Evolutionary conservation across 2,797 vertebrate species (phyloP).

Genomic region (Schizopygopsis malacanthus): DNA sequence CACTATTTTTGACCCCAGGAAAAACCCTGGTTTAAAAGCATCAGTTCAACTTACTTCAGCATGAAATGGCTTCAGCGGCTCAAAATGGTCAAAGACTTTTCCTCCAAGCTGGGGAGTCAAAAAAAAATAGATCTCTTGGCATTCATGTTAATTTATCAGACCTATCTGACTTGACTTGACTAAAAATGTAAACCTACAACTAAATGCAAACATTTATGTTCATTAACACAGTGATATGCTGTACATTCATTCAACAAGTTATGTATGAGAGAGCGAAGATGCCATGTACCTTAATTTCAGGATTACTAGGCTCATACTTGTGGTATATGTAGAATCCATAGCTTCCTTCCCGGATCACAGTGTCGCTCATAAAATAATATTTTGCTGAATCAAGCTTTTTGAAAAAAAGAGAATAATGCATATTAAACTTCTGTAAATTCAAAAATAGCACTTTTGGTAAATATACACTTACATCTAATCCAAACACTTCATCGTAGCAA

Average conservation of each 20-base stretch:
- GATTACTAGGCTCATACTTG: slow-evolving; percentile 32
- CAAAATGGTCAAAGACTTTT: not conserved
- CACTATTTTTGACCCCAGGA: not conserved
- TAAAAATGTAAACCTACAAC: not conserved
- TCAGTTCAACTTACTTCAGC: slow-evolving; percentile 19
- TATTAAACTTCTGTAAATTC: not conserved
- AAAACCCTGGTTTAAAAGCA: not conserved
- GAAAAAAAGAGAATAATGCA: not conserved
- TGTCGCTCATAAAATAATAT: not conserved
- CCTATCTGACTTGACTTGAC: not conserved
- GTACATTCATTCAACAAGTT: not conserved
- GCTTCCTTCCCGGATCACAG: slow-evolving; percentile 51
- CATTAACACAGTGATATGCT: not conserved
- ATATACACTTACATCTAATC: slow-evolving; percentile 65
- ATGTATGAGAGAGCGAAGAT: not conserved
- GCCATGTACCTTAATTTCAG: slow-evolving; percentile 59
- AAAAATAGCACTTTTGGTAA: not conserved
- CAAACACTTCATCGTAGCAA: slow-evolving; percentile 75
- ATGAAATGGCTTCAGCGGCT: not conserved
- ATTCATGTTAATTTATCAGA: not conserved
- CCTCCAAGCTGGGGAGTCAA: slow-evolving; percentile 45
- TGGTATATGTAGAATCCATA: slow-evolving; percentile 68
- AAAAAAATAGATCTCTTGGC: not conserved
- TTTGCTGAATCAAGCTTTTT: accelerated
- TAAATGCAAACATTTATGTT: not conserved